These are phyloP conservation scores for Orchestia grillus DNA, from an alignment of 1,140 invertebrate genomes.

Conservation along the genomic window DNA sequence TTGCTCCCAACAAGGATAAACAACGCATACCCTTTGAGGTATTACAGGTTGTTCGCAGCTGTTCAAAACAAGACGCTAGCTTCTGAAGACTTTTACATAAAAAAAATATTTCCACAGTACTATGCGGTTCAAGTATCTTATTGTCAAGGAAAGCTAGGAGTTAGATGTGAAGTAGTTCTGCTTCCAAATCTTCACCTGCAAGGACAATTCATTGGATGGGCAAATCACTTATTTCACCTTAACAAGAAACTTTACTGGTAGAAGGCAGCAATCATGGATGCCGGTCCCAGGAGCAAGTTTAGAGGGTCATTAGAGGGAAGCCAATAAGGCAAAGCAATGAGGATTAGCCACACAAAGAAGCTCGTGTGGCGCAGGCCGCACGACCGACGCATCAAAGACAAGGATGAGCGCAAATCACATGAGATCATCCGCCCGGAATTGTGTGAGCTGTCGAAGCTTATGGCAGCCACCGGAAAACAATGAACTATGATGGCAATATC, in stretches of 20 bases:
- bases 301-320: not conserved
- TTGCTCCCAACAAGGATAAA: not conserved
- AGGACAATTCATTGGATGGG: not conserved
- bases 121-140: not conserved
- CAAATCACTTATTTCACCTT: not conserved
- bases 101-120: not conserved
- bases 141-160: not conserved
- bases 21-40: not conserved
- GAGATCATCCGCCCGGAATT: not conserved
- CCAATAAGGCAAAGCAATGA: slow-evolving; percentile 23
- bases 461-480: slow-evolving; percentile 20
- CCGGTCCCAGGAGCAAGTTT: not conserved
- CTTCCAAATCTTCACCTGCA: not conserved
- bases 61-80: not conserved
- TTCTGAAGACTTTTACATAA: not conserved
- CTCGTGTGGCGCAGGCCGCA: slow-evolving; percentile 4
- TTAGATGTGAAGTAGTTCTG: not conserved
- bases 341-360: not conserved
- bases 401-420: not conserved
- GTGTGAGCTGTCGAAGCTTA: slow-evolving; percentile 35
- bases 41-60: not conserved
- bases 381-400: not conserved
- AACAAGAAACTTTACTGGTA: not conserved
- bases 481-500: slow-evolving; percentile 45
- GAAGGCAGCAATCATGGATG: not conserved